phyloP scores from a whole-genome alignment of 1,140 invertebrate genomes.

The Drosophila pandora region DNA sequence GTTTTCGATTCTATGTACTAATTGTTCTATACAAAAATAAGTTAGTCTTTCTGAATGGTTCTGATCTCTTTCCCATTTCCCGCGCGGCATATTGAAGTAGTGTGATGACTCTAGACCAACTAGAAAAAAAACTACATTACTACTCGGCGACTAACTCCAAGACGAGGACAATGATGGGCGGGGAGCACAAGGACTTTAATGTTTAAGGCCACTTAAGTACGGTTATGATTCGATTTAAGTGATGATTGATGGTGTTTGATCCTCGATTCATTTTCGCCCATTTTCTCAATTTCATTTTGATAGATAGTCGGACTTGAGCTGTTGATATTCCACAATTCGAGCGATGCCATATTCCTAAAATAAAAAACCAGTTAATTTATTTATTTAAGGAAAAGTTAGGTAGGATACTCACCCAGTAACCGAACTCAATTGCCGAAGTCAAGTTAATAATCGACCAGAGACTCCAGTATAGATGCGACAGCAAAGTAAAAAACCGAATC shows the following conservation, averaged over 20 bases:
- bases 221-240: slow-evolving; percentile 66
- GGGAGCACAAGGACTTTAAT: slow-evolving; percentile 13
- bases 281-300: slow-evolving; percentile 30
- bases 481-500: slow-evolving; percentile 92
- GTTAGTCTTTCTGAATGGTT: slow-evolving; percentile 31
- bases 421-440: slow-evolving; percentile 94
- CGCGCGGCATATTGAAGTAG: slow-evolving; percentile 33
- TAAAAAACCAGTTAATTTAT: background rate
- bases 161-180: background rate
- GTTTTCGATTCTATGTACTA: slow-evolving; percentile 30
- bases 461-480: slow-evolving; percentile 96
- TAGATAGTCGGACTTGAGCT: slow-evolving; percentile 52
- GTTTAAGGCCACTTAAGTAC: slow-evolving; percentile 74
- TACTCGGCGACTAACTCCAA: background rate
- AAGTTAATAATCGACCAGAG: slow-evolving; percentile 96
- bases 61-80: slow-evolving; percentile 25
- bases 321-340: slow-evolving; percentile 70
- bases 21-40: slow-evolving; percentile 40
- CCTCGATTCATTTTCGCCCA: slow-evolving; percentile 13
- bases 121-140: background rate
- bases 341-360: slow-evolving; percentile 69
- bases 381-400: background rate
- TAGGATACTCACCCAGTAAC: slow-evolving; percentile 93
- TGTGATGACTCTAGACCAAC: slow-evolving; percentile 14
- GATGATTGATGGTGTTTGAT: slow-evolving; percentile 28